phyloP scores from a whole-genome alignment of 2,888 invertebrate genomes.

The Sphaerophoria taeniata region DNA sequence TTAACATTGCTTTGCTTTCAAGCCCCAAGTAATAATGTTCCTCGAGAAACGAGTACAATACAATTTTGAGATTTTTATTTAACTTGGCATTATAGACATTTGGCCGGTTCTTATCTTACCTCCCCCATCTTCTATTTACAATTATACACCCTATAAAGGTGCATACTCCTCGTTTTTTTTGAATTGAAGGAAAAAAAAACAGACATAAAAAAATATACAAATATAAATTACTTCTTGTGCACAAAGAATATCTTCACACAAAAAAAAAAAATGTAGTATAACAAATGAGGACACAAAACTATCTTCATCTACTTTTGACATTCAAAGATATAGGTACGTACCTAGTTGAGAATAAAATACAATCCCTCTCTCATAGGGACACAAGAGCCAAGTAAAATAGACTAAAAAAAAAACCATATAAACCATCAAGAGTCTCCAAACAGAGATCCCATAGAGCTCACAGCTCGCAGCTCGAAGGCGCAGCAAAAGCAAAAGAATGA shows the following conservation, averaged over 20 bases:
- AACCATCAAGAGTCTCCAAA: not conserved
- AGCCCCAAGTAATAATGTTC: not conserved
- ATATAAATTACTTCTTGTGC: slow-evolving; percentile 27
- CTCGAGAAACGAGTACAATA: not conserved
- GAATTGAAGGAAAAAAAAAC: not conserved
- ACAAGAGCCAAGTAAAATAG: not conserved
- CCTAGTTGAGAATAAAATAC: slow-evolving; percentile 21
- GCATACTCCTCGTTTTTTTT: slow-evolving; percentile 4
- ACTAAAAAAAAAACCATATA: slow-evolving; percentile 18
- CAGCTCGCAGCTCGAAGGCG: not conserved
- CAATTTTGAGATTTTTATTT: slow-evolving; percentile 35
- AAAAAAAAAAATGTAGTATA: slow-evolving; percentile 23
- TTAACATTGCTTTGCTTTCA: too few relatives aligned
- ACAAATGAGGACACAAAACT: slow-evolving; percentile 53
- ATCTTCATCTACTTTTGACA: slow-evolving; percentile 71
- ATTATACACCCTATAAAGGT: slow-evolving; percentile 54
- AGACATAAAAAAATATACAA: not conserved
- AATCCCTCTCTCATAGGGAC: slow-evolving; percentile 23
- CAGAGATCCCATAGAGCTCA: not conserved
- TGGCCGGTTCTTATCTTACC: slow-evolving; percentile 66
- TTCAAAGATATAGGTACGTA: slow-evolving; percentile 54
- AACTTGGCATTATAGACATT: slow-evolving; percentile 69
- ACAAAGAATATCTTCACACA: not conserved
- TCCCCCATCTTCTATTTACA: slow-evolving; percentile 56
- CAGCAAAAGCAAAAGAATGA: slow-evolving; percentile 6